A percentile compares a stretch with the other conserved stretches of the same genome.
phyloP scores from a whole-genome alignment of 2,888 invertebrate genomes.

The Acleris cristana region DNA sequence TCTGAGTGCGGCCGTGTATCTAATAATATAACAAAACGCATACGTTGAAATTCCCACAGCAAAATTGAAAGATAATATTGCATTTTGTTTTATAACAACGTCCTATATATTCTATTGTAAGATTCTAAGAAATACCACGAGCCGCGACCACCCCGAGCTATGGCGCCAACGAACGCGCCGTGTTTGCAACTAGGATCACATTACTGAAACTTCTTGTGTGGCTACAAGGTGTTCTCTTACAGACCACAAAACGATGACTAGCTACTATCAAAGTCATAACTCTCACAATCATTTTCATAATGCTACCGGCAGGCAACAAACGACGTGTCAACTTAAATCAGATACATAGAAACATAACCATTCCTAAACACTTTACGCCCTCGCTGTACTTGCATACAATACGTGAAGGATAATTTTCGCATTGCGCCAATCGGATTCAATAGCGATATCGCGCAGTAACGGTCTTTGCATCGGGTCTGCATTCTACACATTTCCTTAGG shows the following conservation, averaged over 20 bases:
- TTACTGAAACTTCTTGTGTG: conserved; percentile 33
- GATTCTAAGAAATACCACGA: conserved; percentile 27
- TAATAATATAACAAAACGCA: too few species aligned
- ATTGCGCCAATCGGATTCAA: conserved; percentile 76
- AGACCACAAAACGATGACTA: background rate
- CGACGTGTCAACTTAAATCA: conserved; percentile 70
- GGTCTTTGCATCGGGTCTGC: conserved; percentile 71
- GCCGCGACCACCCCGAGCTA: conserved; percentile 25
- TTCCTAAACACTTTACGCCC: conserved; percentile 75
- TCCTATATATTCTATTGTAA: conserved; percentile 23
- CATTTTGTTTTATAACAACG: background rate
- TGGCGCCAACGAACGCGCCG: conserved; percentile 14
- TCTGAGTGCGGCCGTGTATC: too few species aligned
- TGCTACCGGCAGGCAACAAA: conserved; percentile 32
- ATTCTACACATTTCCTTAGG: conserved; percentile 67
- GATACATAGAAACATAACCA: conserved; percentile 79
- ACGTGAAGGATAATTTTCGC: conserved; percentile 76
- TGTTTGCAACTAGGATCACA: conserved; percentile 33
- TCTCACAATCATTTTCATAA: conserved; percentile 34
- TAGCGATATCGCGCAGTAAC: conserved; percentile 74
- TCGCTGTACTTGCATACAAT: conserved; percentile 57
- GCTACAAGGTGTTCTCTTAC: conserved; percentile 4
- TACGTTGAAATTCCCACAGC: too few species aligned
- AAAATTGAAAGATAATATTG: too few species aligned
- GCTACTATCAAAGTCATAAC: conserved; percentile 22